phyloP scores from a whole-genome alignment of 2,797 vertebrate genomes.

The Lacerta viridis region DNA sequence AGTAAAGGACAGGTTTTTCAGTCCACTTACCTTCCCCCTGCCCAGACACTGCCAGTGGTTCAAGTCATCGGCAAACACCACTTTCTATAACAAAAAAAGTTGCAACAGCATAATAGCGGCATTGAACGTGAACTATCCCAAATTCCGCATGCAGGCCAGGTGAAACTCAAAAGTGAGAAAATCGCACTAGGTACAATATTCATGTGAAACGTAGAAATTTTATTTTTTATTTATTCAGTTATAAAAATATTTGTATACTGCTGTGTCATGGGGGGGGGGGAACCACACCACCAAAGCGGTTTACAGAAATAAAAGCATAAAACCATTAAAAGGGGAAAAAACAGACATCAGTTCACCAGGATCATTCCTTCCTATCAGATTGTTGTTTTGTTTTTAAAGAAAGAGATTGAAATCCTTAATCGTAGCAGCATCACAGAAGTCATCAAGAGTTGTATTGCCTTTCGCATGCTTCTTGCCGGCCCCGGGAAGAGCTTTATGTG shows the following conservation, averaged over 20 bases:
- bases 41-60: too few relatives aligned
- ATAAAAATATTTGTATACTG: too few relatives aligned
- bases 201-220: neutral
- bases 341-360: too few relatives aligned
- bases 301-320: too few relatives aligned
- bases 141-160: neutral
- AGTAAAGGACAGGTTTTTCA: neutral
- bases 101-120: neutral
- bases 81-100: neutral
- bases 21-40: too few relatives aligned
- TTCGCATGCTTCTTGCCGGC: neutral
- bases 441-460: neutral
- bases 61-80: neutral
- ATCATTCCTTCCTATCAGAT: neutral
- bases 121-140: neutral
- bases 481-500: neutral
- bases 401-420: too few relatives aligned
- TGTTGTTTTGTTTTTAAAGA: neutral
- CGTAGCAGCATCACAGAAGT: neutral
- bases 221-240: too few relatives aligned
- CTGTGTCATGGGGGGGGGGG: too few relatives aligned
- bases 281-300: too few relatives aligned
- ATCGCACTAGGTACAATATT: neutral
- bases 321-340: too few relatives aligned
- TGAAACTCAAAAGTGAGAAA: too few relatives aligned